Percentiles rank a stretch among this genome's conserved stretches.
Conservation (phyloP, 2,797 vertebrate genomes). For the Chaenodraco wilsoni region DNA sequence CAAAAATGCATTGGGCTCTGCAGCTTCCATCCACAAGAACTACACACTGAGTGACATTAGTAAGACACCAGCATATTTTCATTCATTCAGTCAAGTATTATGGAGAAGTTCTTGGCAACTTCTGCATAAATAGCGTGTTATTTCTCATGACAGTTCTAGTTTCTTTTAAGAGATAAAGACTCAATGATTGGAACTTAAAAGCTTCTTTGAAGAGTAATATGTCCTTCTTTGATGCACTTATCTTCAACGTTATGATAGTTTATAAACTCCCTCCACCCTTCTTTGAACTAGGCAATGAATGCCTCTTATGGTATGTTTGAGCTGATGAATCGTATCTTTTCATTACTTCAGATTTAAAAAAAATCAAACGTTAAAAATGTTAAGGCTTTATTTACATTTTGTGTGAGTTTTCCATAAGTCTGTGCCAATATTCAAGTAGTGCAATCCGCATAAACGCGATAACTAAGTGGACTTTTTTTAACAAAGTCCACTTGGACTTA, state of each 20-base stretch:
- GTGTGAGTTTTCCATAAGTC: no score
- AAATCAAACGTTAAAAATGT: background rate
- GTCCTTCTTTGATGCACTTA: background rate
- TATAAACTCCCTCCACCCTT: background rate
- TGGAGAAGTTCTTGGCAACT: background rate
- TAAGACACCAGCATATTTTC: conserved; percentile 55
- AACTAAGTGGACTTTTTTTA: no score
- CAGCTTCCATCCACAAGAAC: conserved; percentile 61
- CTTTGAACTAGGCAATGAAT: background rate
- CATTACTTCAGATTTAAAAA: background rate
- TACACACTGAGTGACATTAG: conserved; percentile 85
- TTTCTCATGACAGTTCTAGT: background rate
- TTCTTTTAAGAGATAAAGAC: background rate
- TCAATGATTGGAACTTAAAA: background rate
- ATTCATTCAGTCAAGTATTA: background rate
- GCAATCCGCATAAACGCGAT: no score
- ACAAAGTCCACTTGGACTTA: no score
- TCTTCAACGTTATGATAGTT: background rate
- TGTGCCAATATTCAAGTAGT: no score
- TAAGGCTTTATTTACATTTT: no score
- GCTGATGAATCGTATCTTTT: background rate
- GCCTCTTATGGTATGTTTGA: background rate
- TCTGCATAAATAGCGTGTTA: background rate
- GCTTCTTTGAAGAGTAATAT: background rate
- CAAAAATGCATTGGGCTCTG: conserved; percentile 83